phyloP scores from a whole-genome alignment of 2,888 invertebrate genomes.

The Muscina levida region DNA sequence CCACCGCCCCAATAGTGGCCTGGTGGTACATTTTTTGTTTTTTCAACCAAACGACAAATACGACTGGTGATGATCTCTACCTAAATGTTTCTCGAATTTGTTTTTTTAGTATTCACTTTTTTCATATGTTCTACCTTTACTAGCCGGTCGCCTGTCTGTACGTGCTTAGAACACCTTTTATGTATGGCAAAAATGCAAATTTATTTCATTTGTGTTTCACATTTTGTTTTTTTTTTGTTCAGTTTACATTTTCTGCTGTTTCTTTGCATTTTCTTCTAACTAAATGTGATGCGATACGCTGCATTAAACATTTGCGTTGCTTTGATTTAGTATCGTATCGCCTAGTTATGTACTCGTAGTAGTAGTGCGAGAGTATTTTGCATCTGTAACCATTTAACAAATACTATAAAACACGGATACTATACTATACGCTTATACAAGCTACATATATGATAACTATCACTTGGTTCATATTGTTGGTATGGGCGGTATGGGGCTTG shows the following conservation, averaged over 20 bases:
- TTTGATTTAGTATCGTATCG: slow-evolving; percentile 57
- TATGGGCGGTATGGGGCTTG: too few species aligned
- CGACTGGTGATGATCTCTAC: slow-evolving; percentile 13
- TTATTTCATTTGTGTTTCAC: slow-evolving; percentile 30
- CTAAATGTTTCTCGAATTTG: neutral
- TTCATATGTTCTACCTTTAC: too few species aligned
- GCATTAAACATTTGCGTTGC: slow-evolving; percentile 68
- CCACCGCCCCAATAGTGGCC: too few species aligned
- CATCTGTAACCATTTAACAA: neutral
- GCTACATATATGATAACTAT: neutral
- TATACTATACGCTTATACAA: too few species aligned
- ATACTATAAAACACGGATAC: neutral
- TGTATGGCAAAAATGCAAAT: slow-evolving; percentile 37
- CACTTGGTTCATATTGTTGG: too few species aligned
- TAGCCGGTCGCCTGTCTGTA: neutral
- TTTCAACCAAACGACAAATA: slow-evolving; percentile 5
- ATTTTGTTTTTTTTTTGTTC: neutral
- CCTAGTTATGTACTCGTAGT: neutral
- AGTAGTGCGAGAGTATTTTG: neutral
- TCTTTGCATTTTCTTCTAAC: slow-evolving; percentile 17
- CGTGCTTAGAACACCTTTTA: slow-evolving; percentile 30
- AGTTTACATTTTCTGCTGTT: neutral
- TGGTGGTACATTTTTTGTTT: too few species aligned
- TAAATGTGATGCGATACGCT: slow-evolving; percentile 67
- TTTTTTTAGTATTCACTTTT: neutral